Base-by-base conservation (phyloP, 2,113 vertebrate genomes). In the Sinosuthora webbiana region DNA sequence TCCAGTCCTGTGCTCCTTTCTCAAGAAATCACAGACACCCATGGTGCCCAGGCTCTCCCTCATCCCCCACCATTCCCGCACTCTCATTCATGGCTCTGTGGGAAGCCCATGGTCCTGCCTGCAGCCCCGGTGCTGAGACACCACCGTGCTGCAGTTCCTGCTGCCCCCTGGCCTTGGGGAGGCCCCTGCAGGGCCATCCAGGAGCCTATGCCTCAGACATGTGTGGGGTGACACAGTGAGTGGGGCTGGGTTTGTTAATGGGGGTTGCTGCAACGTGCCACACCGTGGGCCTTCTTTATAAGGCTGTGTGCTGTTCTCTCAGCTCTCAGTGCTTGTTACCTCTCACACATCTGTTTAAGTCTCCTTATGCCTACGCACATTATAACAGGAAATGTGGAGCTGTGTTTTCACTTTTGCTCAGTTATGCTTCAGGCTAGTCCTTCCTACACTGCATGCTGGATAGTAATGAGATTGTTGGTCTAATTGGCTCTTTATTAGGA, bases 401-500 rank as follows among this genome's bases (percentile, higher is more conserved):
- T 13, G 27, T 69, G 79, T 69, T 53, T 68, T 39, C 21, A 42
- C 13, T 31, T 80, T 69, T 0, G 1, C 85, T 85, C 20, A 27
- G 64, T 89, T 78, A 67, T 0, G 55, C 92, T 3, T 5, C 49
- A 81, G 92, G 91, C 76, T 83, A 90, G 62, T 73, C 57, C 88
- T 88, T 93, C 71, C 63, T 76, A 45, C 37, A 7, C 52, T 74
- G 68, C 47, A 74, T 67, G 83, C 45, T 86, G 76, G 83, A 59
- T 90, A 67, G 63, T 86, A 95, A 94, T 78, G 64, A 90, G 86
- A 89, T 71, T 94, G 86, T 47, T 86, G 70, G 52, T 79, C 68
- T 95, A 93, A 96, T 75, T 92, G 83, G 64, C 83, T 95, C 94
- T 95, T 96, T 93, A 95, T 97, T 95, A 92, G 71, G 64, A 75